Conservation (phyloP, 2,888 invertebrate genomes). For the Euzetes globulus region DNA sequence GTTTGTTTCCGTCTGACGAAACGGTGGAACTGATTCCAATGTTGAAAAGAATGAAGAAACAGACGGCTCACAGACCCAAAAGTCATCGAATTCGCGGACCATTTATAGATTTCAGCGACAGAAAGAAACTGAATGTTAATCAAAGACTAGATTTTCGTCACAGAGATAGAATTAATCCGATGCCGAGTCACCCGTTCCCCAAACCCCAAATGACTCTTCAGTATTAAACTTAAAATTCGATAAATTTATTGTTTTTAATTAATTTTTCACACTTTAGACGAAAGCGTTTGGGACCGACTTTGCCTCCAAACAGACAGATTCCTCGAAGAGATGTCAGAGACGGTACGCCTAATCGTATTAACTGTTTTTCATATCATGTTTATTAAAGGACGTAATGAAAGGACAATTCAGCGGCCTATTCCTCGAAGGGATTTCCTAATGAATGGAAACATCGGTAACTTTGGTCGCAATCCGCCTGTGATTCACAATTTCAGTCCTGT, state of each 20-base stretch:
- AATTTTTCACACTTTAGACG: not conserved
- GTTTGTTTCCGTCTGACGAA: constrained; percentile 86
- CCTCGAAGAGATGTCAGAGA: constrained; percentile 18
- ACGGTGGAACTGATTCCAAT: constrained; percentile 79
- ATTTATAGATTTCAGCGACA: constrained; percentile 18
- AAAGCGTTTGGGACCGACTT: constrained; percentile 12
- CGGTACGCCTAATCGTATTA: not conserved
- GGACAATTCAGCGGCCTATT: constrained; percentile 3
- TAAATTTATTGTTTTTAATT: constrained; percentile 3
- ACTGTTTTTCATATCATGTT: not conserved
- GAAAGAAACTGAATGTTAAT: constrained; percentile 14
- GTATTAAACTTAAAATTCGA: not conserved
- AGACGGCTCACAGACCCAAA: constrained; percentile 32
- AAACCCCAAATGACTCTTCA: not conserved
- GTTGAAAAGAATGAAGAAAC: constrained; percentile 52
- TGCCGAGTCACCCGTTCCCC: not conserved
- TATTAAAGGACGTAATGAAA: not conserved
- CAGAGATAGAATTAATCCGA: constrained; percentile 16
- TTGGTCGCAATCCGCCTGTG: not conserved
- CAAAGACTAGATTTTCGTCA: not conserved
- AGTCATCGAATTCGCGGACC: constrained; percentile 31
- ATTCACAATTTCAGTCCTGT: not conserved
- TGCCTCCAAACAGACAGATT: not conserved
- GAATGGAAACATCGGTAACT: constrained; percentile 1
- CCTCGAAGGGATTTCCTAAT: constrained; percentile 7